These are phyloP conservation scores for Nemurella pictetii DNA, from an alignment of 2,888 invertebrate genomes.

Conservation along the genomic window DNA sequence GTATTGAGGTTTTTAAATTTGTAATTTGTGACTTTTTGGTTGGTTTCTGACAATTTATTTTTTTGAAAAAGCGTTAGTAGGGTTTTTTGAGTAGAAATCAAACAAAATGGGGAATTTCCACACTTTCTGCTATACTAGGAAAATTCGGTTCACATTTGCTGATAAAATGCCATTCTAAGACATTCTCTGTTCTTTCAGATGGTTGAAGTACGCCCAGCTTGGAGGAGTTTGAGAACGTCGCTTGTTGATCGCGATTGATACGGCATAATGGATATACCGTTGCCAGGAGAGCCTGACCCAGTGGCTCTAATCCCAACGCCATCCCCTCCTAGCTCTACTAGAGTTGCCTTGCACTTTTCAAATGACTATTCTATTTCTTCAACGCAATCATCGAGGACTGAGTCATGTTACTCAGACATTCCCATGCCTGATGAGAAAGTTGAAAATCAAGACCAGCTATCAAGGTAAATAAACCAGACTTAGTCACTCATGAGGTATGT, in stretches of 20 bases:
- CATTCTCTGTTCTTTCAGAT: neutral
- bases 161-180: too few relatives aligned
- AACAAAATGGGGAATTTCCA: too few relatives aligned
- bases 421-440: neutral
- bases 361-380: neutral
- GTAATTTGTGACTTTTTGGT: too few relatives aligned
- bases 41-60: too few relatives aligned
- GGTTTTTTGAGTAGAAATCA: too few relatives aligned
- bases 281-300: constrained; percentile 7
- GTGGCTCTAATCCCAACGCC: neutral
- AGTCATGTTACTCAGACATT: neutral
- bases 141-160: too few relatives aligned
- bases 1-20: too few relatives aligned
- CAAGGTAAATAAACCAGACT: too few relatives aligned
- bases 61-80: too few relatives aligned
- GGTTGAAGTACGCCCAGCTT: neutral
- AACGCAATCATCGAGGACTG: neutral
- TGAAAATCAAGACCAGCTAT: neutral
- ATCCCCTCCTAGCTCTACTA: neutral
- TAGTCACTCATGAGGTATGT: too few relatives aligned
- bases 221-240: neutral
- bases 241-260: neutral
- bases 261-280: constrained; percentile 2
- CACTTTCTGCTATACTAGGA: too few relatives aligned
- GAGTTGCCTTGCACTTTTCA: neutral